Evolutionary conservation across 64 coral and sea anemone species (phyloP).

Genomic region (Acropora yongei): DNA sequence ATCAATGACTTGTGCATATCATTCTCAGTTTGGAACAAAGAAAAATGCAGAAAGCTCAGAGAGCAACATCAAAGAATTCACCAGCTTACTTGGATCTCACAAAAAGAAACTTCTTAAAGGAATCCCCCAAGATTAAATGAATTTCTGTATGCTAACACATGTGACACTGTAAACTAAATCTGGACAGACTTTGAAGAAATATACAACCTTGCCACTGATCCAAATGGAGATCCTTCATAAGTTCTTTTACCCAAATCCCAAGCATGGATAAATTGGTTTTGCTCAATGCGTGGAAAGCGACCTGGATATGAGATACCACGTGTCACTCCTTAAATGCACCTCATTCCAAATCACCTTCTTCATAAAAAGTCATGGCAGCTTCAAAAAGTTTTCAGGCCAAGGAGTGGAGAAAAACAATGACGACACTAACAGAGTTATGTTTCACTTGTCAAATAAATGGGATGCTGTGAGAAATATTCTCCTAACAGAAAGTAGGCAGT

Average conservation of each 20-base stretch:
- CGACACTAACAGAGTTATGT: slow-evolving; percentile 31
- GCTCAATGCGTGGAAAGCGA: neutral
- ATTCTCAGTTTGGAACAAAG: slow-evolving; percentile 50
- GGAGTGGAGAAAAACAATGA: slow-evolving; percentile 53
- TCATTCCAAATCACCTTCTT: slow-evolving; percentile 11
- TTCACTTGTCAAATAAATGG: slow-evolving; percentile 57
- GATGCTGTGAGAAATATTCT: slow-evolving; percentile 40
- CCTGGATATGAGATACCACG: neutral
- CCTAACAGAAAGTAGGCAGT: slow-evolving; percentile 30
- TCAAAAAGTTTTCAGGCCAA: slow-evolving; percentile 48
- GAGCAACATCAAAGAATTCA: slow-evolving; percentile 27
- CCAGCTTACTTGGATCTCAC: too few species aligned
- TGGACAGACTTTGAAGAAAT: slow-evolving; percentile 53
- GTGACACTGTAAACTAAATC: slow-evolving; percentile 26
- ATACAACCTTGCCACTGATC: neutral
- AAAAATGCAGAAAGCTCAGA: slow-evolving; percentile 53
- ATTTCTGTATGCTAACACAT: slow-evolving; percentile 45
- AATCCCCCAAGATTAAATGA: slow-evolving; percentile 1
- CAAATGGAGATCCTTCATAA: neutral
- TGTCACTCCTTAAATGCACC: slow-evolving; percentile 25
- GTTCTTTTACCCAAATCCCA: slow-evolving; percentile 13
- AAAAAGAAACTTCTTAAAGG: neutral
- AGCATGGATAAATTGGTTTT: slow-evolving; percentile 60
- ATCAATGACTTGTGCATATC: slow-evolving; percentile 44
- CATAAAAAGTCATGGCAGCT: slow-evolving; percentile 8